Evolutionary conservation across 2,888 invertebrate genomes (phyloP).

Genomic region (Dolichomitus sp.): DNA sequence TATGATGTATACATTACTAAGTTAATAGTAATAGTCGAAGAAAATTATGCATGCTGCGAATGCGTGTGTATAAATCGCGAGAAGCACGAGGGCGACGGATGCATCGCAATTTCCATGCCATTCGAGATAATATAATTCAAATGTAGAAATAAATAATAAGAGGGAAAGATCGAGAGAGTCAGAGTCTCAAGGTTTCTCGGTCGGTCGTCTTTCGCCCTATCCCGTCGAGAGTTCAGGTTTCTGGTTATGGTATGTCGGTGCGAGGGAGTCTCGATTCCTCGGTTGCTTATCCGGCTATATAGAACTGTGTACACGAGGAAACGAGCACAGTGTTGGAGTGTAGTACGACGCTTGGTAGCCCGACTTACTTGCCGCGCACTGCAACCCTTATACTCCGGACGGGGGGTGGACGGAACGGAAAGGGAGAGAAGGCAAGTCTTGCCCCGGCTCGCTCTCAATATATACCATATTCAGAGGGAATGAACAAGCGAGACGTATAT

Average conservation of each 20-base stretch:
- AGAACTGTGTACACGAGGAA: conserved; percentile 61
- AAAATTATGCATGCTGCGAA: not conserved
- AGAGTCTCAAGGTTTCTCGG: conserved; percentile 65
- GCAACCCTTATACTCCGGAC: conserved; percentile 83
- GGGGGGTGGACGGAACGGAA: conserved; percentile 59
- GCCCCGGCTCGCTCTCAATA: conserved; percentile 27
- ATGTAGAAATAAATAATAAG: conserved; percentile 77
- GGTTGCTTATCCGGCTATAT: conserved; percentile 46
- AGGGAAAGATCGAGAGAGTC: conserved; percentile 63
- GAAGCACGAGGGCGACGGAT: conserved; percentile 29
- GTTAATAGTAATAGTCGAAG: not conserved
- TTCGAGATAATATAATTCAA: conserved; percentile 85
- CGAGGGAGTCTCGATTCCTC: conserved; percentile 72
- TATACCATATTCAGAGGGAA: conserved; percentile 53
- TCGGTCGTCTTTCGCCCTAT: conserved; percentile 61
- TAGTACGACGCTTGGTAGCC: conserved; percentile 67
- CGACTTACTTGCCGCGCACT: conserved; percentile 78
- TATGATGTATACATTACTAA: not conserved
- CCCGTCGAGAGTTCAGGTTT: conserved; percentile 53
- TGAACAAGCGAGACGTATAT: conserved; percentile 55
- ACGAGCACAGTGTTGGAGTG: conserved; percentile 45
- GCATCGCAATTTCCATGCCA: conserved; percentile 55
- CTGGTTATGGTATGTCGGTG: conserved; percentile 44
- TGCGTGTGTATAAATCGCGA: not conserved
- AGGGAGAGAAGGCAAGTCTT: conserved; percentile 59